A percentile compares a stretch with the other conserved stretches of the same genome.
Conservation (phyloP, 1,140 invertebrate genomes). For the Acromyrmex charruanus region DNA sequence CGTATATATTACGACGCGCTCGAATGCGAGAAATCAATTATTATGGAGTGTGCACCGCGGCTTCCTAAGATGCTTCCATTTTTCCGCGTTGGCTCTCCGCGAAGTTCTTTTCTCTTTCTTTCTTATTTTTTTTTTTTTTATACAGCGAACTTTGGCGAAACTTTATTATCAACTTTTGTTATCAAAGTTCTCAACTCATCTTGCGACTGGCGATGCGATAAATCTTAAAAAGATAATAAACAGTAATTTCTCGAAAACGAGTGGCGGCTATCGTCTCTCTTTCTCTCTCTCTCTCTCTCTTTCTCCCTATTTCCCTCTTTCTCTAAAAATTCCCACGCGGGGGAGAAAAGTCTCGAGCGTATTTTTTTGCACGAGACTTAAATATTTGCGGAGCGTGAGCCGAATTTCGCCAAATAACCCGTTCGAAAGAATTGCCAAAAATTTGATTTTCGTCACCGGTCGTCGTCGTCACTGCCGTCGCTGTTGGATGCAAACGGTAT, state of each 20-base stretch:
- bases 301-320: too few relatives aligned
- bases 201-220: slow-evolving; percentile 56
- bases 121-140: slow-evolving; percentile 34
- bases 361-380: slow-evolving; percentile 26
- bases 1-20: slow-evolving; percentile 32
- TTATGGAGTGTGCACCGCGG: slow-evolving; percentile 40
- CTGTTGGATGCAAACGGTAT: background rate
- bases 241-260: slow-evolving; percentile 61
- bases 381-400: slow-evolving; percentile 50
- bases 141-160: slow-evolving; percentile 41
- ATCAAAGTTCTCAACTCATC: slow-evolving; percentile 63
- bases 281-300: background rate
- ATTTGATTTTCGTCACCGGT: slow-evolving; percentile 31
- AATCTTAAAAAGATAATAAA: slow-evolving; percentile 64
- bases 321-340: slow-evolving; percentile 13
- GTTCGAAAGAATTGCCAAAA: slow-evolving; percentile 28
- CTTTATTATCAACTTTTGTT: slow-evolving; percentile 66
- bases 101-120: slow-evolving; percentile 32
- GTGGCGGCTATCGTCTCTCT: slow-evolving; percentile 3
- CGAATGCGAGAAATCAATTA: slow-evolving; percentile 57
- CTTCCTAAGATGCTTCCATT: slow-evolving; percentile 43
- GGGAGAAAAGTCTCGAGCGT: background rate
- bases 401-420: slow-evolving; percentile 13
- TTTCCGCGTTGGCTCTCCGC: slow-evolving; percentile 22
- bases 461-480: background rate